Evolutionary conservation across 2,113 vertebrate genomes (phyloP).

Genomic region (Lycocorax pyrrhopterus): DNA sequence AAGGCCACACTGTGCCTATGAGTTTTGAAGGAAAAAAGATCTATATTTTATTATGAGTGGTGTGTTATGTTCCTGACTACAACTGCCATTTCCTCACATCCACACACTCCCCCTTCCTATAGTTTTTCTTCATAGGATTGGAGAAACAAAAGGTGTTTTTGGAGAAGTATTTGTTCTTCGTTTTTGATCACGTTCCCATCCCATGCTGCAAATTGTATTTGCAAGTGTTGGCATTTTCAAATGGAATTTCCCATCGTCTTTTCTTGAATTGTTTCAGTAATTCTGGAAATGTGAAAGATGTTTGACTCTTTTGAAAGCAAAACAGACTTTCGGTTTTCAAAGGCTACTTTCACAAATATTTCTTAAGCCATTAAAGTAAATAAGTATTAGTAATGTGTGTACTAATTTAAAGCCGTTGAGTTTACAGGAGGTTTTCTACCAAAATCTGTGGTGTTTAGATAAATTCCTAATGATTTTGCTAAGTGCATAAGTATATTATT

Average conservation of each 20-base stretch:
- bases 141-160: background rate
- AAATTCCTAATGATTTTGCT: background rate
- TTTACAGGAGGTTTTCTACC: background rate
- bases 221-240: constrained; percentile 14
- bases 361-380: background rate
- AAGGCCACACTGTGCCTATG: background rate
- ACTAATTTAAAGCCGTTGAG: background rate
- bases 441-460: background rate
- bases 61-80: background rate
- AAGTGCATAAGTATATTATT: background rate
- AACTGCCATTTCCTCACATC: background rate
- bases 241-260: constrained; percentile 28
- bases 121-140: background rate
- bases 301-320: background rate
- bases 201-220: background rate
- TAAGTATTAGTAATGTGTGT: background rate
- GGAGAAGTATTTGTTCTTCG: background rate
- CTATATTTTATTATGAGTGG: too few relatives aligned
- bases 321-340: constrained; percentile 9
- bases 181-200: background rate
- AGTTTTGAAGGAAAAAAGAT: background rate
- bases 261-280: background rate
- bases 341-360: background rate
- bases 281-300: background rate
- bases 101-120: background rate